Percentiles rank a stretch among this genome's conserved stretches.
phyloP scores from a whole-genome alignment of 2,797 vertebrate species.

The Rachycentron canadum region DNA sequence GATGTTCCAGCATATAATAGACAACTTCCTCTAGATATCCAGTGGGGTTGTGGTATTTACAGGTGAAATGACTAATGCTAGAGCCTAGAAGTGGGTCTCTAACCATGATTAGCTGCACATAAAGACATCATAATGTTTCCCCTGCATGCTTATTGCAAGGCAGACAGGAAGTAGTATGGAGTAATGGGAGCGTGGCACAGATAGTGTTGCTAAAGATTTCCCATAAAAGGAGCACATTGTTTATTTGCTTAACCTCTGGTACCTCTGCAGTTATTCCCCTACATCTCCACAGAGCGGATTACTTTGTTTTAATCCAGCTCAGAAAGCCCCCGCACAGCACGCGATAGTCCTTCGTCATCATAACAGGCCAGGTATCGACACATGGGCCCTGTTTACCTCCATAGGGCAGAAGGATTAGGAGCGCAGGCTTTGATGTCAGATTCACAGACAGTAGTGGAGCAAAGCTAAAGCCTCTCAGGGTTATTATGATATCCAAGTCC shows the following conservation, averaged over 20 bases:
- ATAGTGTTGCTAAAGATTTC: conserved; percentile 41
- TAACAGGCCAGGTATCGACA: conserved; percentile 71
- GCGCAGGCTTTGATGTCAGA: conserved; percentile 79
- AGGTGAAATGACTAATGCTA: neutral
- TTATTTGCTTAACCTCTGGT: conserved; percentile 69
- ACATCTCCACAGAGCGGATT: conserved; percentile 75
- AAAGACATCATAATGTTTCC: conserved; percentile 16
- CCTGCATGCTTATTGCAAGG: neutral
- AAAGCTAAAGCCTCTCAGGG: conserved; percentile 62
- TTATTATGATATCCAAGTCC: conserved; percentile 71
- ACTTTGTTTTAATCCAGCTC: conserved; percentile 82
- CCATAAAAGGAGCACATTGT: conserved; percentile 57
- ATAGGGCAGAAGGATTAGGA: conserved; percentile 73
- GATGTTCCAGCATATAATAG: conserved; percentile 1
- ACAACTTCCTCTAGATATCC: neutral
- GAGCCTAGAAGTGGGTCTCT: neutral
- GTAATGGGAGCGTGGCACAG: conserved; percentile 13
- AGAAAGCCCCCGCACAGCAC: conserved; percentile 62
- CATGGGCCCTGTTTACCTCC: conserved; percentile 71
- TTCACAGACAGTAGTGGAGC: conserved; percentile 67
- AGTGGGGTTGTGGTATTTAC: neutral
- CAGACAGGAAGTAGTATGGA: conserved; percentile 12
- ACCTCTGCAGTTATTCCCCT: conserved; percentile 53
- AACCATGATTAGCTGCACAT: conserved; percentile 1
- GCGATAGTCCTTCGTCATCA: conserved; percentile 50